Evolutionary conservation across 2,888 invertebrate species (phyloP).

Genomic region (Tortrix viridana): DNA sequence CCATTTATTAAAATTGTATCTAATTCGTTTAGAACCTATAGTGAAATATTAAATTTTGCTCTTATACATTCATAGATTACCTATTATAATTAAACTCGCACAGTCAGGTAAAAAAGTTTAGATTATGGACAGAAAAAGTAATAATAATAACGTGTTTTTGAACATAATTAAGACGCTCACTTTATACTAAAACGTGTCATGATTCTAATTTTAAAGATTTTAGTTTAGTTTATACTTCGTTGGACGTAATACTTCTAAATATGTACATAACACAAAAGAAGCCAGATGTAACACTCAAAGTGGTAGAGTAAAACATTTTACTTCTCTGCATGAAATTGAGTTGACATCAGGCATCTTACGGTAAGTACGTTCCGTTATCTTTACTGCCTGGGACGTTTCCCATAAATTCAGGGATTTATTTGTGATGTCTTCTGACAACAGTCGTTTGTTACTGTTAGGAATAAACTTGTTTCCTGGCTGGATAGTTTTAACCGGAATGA

Average conservation of each 20-base stretch:
- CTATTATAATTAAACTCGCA: no score
- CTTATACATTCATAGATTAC: no score
- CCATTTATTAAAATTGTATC: no score
- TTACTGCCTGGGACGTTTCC: constrained; percentile 15
- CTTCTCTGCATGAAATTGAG: constrained; percentile 14
- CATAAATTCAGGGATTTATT: constrained; percentile 35
- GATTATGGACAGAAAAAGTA: no score
- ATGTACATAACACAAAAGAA: constrained; percentile 3
- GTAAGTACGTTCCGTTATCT: constrained; percentile 21
- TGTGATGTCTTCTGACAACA: constrained; percentile 25
- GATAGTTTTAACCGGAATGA: not conserved
- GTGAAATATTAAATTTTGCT: no score
- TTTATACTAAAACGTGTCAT: no score
- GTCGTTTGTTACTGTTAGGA: constrained; percentile 18
- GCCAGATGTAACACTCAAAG: constrained; percentile 1
- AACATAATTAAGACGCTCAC: no score
- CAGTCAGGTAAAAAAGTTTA: no score
- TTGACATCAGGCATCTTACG: constrained; percentile 20
- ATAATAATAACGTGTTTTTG: no score
- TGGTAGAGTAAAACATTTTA: constrained; percentile 17
- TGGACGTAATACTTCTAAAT: not conserved
- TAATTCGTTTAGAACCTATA: no score
- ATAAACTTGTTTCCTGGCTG: constrained; percentile 10
- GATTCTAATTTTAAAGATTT: no score
- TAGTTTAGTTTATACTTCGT: no score